phyloP scores from a whole-genome alignment of 2,113 vertebrate genomes.

The Pipa parva region DNA sequence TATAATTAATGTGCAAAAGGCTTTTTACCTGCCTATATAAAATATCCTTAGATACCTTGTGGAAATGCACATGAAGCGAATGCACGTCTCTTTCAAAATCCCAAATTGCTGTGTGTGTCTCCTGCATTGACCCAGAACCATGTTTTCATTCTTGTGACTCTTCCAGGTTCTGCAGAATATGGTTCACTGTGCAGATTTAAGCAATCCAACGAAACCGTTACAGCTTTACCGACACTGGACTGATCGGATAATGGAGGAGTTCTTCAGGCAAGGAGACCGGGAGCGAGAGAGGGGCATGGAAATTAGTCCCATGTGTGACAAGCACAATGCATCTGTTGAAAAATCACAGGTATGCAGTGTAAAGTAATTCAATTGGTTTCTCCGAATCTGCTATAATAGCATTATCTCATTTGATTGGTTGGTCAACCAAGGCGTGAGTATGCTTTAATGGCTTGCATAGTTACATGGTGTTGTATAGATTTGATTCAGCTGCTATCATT shows the following conservation, averaged over 20 bases:
- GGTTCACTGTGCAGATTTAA: conserved; percentile 97
- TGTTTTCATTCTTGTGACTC: conserved; percentile 4
- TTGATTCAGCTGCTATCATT: too few species aligned
- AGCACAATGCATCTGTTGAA: conserved; percentile 96
- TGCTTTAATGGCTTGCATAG: too few species aligned
- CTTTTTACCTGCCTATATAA: too few species aligned
- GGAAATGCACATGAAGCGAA: too few species aligned
- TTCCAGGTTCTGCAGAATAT: conserved; percentile 96
- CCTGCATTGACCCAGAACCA: not conserved
- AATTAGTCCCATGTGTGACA: conserved; percentile 99
- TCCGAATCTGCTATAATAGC: too few species aligned
- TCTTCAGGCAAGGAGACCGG: conserved; percentile 93
- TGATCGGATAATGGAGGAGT: conserved; percentile 98
- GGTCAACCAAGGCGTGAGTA: too few species aligned
- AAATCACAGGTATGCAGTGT: conserved; percentile 82
- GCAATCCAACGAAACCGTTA: conserved; percentile 95
- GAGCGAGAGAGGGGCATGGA: conserved; percentile 97
- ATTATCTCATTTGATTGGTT: too few species aligned
- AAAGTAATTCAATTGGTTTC: too few species aligned
- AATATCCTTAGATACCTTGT: too few species aligned
- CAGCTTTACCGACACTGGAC: conserved; percentile 96
- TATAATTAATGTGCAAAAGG: too few species aligned
- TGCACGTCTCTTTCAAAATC: conserved; percentile 35
- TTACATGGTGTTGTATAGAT: too few species aligned
- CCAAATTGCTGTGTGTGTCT: not conserved